Evolutionary conservation across 1,140 invertebrate genomes (phyloP), one percentile per base, ranked within the genome.

Genomic region (Mycetomoellerius zeteki): DNA sequence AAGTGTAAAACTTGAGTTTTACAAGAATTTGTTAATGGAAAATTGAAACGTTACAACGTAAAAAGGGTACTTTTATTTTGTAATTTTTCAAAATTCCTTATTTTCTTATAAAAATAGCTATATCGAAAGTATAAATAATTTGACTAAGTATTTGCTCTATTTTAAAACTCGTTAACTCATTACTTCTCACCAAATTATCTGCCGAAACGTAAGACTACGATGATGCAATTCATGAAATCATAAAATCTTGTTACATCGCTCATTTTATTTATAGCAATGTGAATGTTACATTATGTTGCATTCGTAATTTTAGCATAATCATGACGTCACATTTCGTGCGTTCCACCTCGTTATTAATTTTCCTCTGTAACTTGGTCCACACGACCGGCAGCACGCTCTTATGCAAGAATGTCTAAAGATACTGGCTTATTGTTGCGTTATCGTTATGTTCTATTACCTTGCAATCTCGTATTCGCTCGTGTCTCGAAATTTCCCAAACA

Each of bases 341-440:
- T 60, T 33, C 47, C 8, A 30, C 3, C 8, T 78, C 37, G 5
- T 88, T 85, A 86, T 88, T 89, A 85, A 88, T 88, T 89, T 58
- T 56, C 56, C 69, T 60, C 60, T 84, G 54, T 75, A 60, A 62
- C 7, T 75, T 62, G 27, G 24, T 60, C 56, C 43, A 19, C 19
- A 27, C 50, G 21, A 72, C 3, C 37, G 65, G 24, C 80, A 54
- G 47, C 47, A 24, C 19, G 27, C 69, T 75, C 54, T 84, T 84
- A 60, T 64, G 80, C 69, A 73, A 84, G 19, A 84, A 43, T 54
- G 12, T 84, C 54, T 84, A 84, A 84, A 75, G 80, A 84, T 84
- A 84, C 80, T 33, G 8, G 54, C 69, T 73, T 84, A 60, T 84
- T 75, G 80, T 84, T 75, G 37, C 80, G 80, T 84, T 84, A 84